Evolutionary conservation across 1,140 invertebrate genomes (phyloP).

Genomic region (Gonatopus flavifemur): DNA sequence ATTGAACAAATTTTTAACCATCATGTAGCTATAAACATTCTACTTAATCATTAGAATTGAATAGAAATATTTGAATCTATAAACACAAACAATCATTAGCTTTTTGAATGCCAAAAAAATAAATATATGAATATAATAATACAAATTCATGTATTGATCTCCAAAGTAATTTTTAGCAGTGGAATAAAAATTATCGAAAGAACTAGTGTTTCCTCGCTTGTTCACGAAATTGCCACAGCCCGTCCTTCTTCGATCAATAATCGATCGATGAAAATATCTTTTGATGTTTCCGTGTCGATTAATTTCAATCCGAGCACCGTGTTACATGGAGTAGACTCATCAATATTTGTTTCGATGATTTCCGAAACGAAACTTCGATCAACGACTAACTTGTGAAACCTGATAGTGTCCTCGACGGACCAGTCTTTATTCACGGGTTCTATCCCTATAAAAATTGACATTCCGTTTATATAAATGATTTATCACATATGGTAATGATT

Average conservation of each 20-base stretch:
- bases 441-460: slow-evolving; percentile 50
- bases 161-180: no score
- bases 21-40: no score
- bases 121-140: no score
- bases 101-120: no score
- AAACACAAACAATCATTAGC: no score
- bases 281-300: slow-evolving; percentile 58
- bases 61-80: no score
- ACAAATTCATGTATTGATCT: no score
- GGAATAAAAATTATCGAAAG: not conserved
- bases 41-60: no score
- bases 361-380: slow-evolving; percentile 61
- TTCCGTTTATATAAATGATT: not conserved
- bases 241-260: slow-evolving; percentile 58
- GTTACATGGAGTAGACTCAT: slow-evolving; percentile 54
- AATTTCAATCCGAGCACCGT: slow-evolving; percentile 59
- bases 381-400: slow-evolving; percentile 63
- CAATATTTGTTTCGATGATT: slow-evolving; percentile 55
- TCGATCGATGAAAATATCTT: slow-evolving; percentile 60
- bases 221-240: no score
- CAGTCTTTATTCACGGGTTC: slow-evolving; percentile 62
- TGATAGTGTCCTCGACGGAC: slow-evolving; percentile 61
- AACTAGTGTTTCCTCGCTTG: not conserved
- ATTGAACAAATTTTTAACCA: no score
- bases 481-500: not conserved